Evolutionary conservation across 2,888 invertebrate genomes (phyloP).

Genomic region (Cistogaster globosa): DNA sequence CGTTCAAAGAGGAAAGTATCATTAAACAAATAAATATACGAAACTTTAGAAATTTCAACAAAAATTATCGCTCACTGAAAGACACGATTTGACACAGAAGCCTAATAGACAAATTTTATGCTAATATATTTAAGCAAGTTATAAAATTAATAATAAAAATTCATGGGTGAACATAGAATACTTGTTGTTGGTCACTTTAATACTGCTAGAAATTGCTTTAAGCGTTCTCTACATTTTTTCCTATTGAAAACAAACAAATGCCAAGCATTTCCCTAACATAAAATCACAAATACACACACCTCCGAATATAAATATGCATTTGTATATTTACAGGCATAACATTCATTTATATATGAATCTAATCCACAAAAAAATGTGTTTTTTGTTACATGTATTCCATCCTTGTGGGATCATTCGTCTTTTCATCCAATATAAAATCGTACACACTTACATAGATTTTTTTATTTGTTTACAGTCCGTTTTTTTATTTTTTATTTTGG

Average conservation of each 20-base stretch:
- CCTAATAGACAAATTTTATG: too few species aligned
- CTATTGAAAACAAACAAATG: conserved; percentile 61
- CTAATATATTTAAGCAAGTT: too few species aligned
- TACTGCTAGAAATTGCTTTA: conserved; percentile 5
- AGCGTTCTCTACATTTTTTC: conserved; percentile 24
- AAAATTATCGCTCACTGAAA: too few species aligned
- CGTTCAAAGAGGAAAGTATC: too few species aligned
- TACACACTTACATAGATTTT: conserved; percentile 37
- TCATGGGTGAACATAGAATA: too few species aligned
- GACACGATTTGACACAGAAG: too few species aligned
- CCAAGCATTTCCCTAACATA: conserved; percentile 42
- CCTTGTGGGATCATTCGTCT: conserved; percentile 64
- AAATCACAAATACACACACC: conserved; percentile 19
- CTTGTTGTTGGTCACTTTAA: conserved; percentile 30
- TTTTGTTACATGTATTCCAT: conserved; percentile 21
- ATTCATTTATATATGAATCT: conserved; percentile 50
- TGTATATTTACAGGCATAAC: conserved; percentile 21
- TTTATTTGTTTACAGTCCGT: conserved; percentile 61
- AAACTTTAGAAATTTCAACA: too few species aligned
- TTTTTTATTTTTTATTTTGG: conserved; percentile 33
- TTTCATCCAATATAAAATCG: conserved; percentile 44
- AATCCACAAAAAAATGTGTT: conserved; percentile 49
- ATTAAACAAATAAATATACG: too few species aligned
- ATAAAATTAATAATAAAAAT: too few species aligned
- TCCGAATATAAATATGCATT: conserved; percentile 2